Percentiles rank a stretch among this genome's conserved stretches.
Conservation (phyloP, 2,113 vertebrate genomes). For the Esox niger region DNA sequence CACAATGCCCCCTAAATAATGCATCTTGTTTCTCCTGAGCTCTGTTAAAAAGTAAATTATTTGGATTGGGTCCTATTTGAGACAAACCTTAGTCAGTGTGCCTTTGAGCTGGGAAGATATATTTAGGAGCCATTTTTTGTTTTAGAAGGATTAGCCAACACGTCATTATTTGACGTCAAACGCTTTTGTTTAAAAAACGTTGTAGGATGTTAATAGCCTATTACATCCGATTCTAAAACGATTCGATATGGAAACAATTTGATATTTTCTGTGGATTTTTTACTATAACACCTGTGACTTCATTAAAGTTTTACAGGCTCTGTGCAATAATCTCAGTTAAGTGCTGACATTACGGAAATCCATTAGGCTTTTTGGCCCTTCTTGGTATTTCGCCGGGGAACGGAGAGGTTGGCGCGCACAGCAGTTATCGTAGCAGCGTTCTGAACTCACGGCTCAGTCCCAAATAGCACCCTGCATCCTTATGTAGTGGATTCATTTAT, state of each 20-base stretch:
- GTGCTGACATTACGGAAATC: constrained; percentile 79
- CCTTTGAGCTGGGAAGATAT: constrained; percentile 21
- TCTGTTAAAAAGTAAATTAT: too few relatives aligned
- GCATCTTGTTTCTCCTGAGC: too few relatives aligned
- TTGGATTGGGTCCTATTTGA: too few relatives aligned
- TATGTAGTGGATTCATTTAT: too few relatives aligned
- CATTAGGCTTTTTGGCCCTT: constrained; percentile 68
- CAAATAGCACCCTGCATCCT: too few relatives aligned
- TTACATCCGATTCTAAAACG: not conserved
- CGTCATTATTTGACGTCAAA: constrained; percentile 34
- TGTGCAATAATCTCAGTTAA: constrained; percentile 73
- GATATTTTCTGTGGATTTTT: not conserved
- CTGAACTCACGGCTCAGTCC: constrained; percentile 63
- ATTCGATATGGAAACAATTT: not conserved
- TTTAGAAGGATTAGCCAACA: constrained; percentile 17
- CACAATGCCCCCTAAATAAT: too few relatives aligned
- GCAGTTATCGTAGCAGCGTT: constrained; percentile 75
- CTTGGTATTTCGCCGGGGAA: constrained; percentile 75
- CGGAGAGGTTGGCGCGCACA: constrained; percentile 68
- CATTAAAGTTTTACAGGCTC: constrained; percentile 61
- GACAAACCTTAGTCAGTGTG: not conserved
- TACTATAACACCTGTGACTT: constrained; percentile 54
- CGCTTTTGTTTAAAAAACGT: constrained; percentile 37
- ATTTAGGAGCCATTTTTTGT: constrained; percentile 43
- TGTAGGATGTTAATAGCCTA: too few relatives aligned